Evolutionary conservation across 2,113 vertebrate genomes (phyloP).

Genomic region (Dolichotis patagonum): DNA sequence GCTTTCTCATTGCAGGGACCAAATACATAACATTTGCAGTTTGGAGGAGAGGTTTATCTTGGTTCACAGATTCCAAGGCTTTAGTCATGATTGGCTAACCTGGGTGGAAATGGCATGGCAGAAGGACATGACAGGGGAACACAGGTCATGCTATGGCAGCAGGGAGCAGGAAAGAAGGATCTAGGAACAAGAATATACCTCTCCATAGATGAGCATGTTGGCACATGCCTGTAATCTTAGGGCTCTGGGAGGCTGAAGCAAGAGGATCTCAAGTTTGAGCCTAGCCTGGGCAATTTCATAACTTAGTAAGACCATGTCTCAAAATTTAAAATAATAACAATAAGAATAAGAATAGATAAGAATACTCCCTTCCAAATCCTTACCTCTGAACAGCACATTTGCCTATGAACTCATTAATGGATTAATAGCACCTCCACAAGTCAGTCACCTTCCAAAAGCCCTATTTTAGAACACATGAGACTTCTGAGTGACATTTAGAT

Average conservation of each 20-base stretch:
- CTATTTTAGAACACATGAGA: background rate
- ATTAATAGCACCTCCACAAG: background rate
- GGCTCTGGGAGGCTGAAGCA: background rate
- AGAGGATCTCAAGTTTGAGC: background rate
- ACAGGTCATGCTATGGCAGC: background rate
- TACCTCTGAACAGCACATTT: background rate
- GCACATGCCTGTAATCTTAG: background rate
- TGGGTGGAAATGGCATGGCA: background rate
- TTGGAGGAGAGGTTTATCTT: background rate
- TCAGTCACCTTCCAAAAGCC: background rate
- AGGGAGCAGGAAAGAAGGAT: background rate
- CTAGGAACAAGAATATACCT: background rate
- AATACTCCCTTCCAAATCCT: background rate
- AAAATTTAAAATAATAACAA: background rate
- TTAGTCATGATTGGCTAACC: background rate
- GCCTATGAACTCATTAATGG: background rate
- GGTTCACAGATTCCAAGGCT: background rate
- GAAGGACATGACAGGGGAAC: background rate
- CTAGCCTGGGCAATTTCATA: background rate
- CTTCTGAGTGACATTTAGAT: background rate
- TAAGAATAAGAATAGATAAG: background rate
- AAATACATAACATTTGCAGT: background rate
- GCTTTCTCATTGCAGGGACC: background rate
- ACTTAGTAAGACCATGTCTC: background rate
- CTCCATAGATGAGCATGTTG: background rate